phyloP scores from a whole-genome alignment of 1,140 invertebrate species.

The Eciton burchellii region DNA sequence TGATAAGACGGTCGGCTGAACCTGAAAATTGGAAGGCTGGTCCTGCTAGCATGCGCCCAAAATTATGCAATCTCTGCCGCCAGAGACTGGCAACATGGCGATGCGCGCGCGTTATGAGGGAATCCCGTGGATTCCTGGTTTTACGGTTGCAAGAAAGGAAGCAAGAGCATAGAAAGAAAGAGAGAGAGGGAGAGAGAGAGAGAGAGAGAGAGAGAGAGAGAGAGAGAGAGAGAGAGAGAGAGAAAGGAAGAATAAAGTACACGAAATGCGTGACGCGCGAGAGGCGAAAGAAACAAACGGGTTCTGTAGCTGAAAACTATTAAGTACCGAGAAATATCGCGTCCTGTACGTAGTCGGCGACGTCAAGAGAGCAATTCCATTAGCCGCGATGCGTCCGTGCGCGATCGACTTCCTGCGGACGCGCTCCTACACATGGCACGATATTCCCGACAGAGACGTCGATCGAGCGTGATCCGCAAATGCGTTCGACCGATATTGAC shows the following conservation, averaged over 20 bases:
- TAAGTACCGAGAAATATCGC: constrained; percentile 57
- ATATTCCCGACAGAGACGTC: constrained; percentile 38
- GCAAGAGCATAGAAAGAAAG: too few relatives aligned
- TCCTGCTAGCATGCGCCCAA: not conserved
- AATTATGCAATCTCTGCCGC: not conserved
- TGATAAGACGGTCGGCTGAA: constrained; percentile 21
- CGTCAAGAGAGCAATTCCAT: constrained; percentile 60
- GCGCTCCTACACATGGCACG: constrained; percentile 30
- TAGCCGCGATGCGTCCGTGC: constrained; percentile 46
- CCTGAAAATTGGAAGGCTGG: constrained; percentile 23
- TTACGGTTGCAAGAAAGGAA: too few relatives aligned
- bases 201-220: not conserved
- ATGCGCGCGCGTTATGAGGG: not conserved
- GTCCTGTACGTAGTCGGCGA: constrained; percentile 31
- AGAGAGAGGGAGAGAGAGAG: not conserved
- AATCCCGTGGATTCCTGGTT: not conserved
- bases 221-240: not conserved
- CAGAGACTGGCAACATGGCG: too few relatives aligned
- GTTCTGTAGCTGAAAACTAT: constrained; percentile 49
- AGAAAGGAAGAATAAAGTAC: constrained; percentile 13
- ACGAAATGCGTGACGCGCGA: not conserved
- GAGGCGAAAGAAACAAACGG: constrained; percentile 34
- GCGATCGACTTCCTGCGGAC: constrained; percentile 49
- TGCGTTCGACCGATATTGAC: not conserved
- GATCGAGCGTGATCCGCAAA: constrained; percentile 7